A percentile compares a stretch with the other conserved stretches of the same genome.
phyloP scores from a whole-genome alignment of 2,113 vertebrate genomes.

The Elaphurus davidianus region DNA sequence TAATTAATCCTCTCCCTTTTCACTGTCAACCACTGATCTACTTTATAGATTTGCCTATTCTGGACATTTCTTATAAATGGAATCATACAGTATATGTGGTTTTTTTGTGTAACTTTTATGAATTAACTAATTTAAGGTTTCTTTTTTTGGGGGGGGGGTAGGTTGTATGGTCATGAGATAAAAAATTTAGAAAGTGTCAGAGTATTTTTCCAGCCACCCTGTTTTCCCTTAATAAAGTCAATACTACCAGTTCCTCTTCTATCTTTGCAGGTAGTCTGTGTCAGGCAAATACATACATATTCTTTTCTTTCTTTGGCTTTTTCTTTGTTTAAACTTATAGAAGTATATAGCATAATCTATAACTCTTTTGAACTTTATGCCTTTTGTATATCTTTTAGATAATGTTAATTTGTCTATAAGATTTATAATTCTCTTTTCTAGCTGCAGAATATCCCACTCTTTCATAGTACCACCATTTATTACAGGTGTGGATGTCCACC shows the following conservation, averaged over 20 bases:
- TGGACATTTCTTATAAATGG: background rate
- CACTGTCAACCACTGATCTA: background rate
- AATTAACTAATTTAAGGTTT: background rate
- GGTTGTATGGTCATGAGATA: background rate
- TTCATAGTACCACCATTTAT: background rate
- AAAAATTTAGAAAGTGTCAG: background rate
- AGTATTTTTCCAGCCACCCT: background rate
- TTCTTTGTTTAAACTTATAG: background rate
- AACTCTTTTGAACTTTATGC: background rate
- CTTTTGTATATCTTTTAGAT: background rate
- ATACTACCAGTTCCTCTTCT: background rate
- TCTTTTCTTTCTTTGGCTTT: background rate
- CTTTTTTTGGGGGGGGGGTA: background rate
- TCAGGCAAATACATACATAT: background rate
- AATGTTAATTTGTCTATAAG: background rate
- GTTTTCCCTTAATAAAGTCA: background rate
- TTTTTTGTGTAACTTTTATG: background rate
- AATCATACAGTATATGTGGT: background rate
- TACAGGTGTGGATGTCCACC: background rate
- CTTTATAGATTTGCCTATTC: background rate
- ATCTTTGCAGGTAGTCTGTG: background rate
- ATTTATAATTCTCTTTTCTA: background rate
- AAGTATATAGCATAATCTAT: background rate
- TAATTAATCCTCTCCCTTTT: background rate
- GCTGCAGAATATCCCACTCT: background rate